A percentile compares a stretch with the other conserved stretches of the same genome.
Evolutionary conservation across 1,140 invertebrate species (phyloP).

Genomic region (Neodiprion virginianus): DNA sequence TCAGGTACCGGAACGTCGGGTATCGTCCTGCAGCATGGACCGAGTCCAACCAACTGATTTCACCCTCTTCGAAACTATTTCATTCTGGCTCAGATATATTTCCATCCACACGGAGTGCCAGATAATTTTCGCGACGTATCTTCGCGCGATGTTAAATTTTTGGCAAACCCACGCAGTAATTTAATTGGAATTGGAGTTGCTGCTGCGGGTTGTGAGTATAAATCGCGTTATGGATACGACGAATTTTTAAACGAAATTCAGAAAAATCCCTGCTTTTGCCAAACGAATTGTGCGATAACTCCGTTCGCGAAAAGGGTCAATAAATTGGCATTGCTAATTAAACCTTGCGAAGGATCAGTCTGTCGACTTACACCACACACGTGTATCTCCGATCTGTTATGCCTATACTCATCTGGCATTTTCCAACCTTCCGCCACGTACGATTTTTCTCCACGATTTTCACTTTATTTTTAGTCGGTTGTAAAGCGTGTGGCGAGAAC

Average conservation of each 20-base stretch:
- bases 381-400: too few relatives aligned
- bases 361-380: not conserved
- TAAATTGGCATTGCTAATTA: conserved; percentile 26
- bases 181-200: not conserved
- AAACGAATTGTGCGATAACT: not conserved
- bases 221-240: too few relatives aligned
- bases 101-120: not conserved
- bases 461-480: conserved; percentile 26
- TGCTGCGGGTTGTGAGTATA: too few relatives aligned
- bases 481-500: conserved; percentile 9
- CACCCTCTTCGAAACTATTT: conserved; percentile 20
- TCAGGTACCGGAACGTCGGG: not conserved
- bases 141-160: not conserved
- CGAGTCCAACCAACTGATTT: conserved; percentile 51
- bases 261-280: too few relatives aligned
- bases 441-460: conserved; percentile 40
- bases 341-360: conserved; percentile 24
- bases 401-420: conserved; percentile 10
- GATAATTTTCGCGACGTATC: not conserved
- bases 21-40: conserved; percentile 38
- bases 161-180: not conserved
- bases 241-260: too few relatives aligned
- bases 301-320: not conserved
- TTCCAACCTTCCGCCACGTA: conserved; percentile 15
- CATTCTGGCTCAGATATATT: not conserved